Percentiles rank a stretch among this genome's conserved stretches.
Conservation (phyloP, 2,797 vertebrate species). For the Pseudocheirus occidentalis region DNA sequence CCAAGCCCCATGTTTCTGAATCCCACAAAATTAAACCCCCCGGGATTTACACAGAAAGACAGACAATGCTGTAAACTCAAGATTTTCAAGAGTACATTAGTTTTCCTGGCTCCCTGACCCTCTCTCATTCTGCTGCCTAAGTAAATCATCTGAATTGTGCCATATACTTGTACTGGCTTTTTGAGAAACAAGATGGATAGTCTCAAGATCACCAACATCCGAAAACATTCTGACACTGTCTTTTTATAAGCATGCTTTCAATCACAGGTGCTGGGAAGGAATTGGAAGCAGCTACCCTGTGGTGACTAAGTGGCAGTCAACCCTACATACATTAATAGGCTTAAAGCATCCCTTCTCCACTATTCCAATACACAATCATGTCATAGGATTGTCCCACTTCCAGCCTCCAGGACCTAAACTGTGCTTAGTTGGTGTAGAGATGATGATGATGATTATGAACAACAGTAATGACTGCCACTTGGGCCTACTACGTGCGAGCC, state of each 20-base stretch:
- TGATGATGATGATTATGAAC: background rate
- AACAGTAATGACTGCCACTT: background rate
- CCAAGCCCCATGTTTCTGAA: background rate
- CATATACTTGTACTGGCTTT: background rate
- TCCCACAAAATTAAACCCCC: background rate
- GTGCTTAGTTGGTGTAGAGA: background rate
- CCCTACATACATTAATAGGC: background rate
- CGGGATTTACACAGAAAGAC: background rate
- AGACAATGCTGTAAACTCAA: background rate
- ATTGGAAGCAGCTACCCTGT: background rate
- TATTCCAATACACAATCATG: background rate
- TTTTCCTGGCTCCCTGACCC: background rate
- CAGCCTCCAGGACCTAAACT: background rate
- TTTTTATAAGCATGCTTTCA: background rate
- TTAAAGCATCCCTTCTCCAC: background rate
- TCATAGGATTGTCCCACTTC: background rate
- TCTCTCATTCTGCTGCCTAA: background rate
- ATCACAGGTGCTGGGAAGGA: background rate
- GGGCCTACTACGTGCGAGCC: background rate
- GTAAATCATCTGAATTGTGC: background rate
- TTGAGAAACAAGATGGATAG: background rate
- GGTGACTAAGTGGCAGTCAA: background rate
- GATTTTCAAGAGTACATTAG: background rate
- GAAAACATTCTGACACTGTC: background rate
- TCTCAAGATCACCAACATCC: constrained; percentile 3